Evolutionary conservation across 2,888 invertebrate species (phyloP).

Genomic region (Lypha dubia): DNA sequence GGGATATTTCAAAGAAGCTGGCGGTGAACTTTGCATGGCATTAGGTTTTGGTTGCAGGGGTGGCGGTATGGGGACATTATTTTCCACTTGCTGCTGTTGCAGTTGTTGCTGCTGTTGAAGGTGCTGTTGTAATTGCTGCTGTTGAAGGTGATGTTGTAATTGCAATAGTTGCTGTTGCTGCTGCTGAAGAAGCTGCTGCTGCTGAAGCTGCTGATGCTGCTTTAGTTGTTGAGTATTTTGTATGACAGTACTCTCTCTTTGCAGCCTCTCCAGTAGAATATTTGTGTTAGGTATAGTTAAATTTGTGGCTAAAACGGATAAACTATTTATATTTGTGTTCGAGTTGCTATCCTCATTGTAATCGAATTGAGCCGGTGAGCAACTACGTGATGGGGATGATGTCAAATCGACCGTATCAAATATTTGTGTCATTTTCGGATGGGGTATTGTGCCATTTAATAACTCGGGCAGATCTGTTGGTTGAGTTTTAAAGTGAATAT

Average conservation of each 20-base stretch:
- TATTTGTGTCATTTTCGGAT: constrained; percentile 68
- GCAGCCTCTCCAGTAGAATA: constrained; percentile 73
- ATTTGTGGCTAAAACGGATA: background rate
- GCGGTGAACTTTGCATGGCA: constrained; percentile 1
- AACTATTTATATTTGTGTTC: background rate
- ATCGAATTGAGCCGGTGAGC: constrained; percentile 78
- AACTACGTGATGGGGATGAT: constrained; percentile 81
- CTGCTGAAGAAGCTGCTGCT: constrained; percentile 29
- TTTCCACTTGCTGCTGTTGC: constrained; percentile 44
- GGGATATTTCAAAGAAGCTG: constrained; percentile 76
- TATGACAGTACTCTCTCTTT: constrained; percentile 73
- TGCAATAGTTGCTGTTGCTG: constrained; percentile 33
- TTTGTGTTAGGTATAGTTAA: constrained; percentile 58
- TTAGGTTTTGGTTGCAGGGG: constrained; percentile 72
- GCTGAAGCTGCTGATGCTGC: constrained; percentile 50
- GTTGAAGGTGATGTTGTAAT: constrained; percentile 35
- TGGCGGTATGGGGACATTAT: constrained; percentile 48
- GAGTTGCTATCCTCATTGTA: constrained; percentile 72
- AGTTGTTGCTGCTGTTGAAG: constrained; percentile 40
- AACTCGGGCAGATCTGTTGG: constrained; percentile 26
- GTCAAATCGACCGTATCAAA: constrained; percentile 82
- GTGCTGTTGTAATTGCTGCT: constrained; percentile 33
- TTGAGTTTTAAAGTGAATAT: constrained; percentile 71
- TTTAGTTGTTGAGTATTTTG: constrained; percentile 69
- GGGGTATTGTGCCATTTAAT: constrained; percentile 42